Base-by-base conservation (phyloP, 2,888 invertebrate species). In the Melanotus villosus region DNA sequence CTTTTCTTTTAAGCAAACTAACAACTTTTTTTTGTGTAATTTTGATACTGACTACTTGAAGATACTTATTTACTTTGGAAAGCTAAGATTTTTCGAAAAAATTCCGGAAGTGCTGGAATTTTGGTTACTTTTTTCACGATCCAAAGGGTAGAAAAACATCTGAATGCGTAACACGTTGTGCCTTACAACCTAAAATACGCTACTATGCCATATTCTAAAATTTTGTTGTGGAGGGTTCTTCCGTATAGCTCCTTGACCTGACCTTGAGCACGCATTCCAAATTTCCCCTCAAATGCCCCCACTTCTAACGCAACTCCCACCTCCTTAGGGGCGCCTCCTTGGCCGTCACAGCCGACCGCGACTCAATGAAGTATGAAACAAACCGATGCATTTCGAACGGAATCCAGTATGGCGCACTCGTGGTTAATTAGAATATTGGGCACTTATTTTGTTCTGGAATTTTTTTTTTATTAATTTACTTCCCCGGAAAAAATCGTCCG, bases 301-400 rank as follows among this genome's bases (percentile, higher is more conserved):
- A 67, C 73, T 60, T 54, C 41, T 43, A 16, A 32, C 54, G 59
- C 56, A 65, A 26, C 71, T 73, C 72, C 75, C 72, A 73, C 75
- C 73, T 68, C 65, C 71, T 74, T 68, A 71, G 68, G 68, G 70
- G 73, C 75, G 71, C 75, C 75, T 75, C 73, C 73, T 75, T 71
- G 52, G 60, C 52, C 65, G 65, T 65, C 66, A 68, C 54, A 68
- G 32, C 64, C 59, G 67, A 65, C 65, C 67, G 68, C 72, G 69
- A 71, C 73, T 75, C 73, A 72, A 72, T 72, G 75, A 75, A 73
- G 71, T 70, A 73, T 70, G 70, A 73, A 68, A 72, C 69, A 64
- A 71, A 74, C 70, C 68, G 70, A 70, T 73, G 74, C 73, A 72
- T 71, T 75, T 70, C 64, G 58, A 70, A 71, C 65, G 68, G 71